Evolutionary conservation across 2,888 invertebrate genomes (phyloP).

Genomic region (Dasysyrphus tricinctus): DNA sequence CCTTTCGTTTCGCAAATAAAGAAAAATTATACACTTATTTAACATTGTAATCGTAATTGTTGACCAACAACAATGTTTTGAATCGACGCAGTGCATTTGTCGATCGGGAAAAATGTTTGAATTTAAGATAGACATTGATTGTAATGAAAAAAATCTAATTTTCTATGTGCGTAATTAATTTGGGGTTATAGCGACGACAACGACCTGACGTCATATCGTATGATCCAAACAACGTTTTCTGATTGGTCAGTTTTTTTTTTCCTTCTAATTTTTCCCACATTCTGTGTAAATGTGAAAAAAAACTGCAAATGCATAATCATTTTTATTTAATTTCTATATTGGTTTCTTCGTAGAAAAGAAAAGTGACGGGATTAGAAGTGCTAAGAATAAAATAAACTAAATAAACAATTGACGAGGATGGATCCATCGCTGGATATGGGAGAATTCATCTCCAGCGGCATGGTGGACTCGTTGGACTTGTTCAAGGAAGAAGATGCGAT

Average conservation of each 20-base stretch:
- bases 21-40: conserved; percentile 36
- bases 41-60: conserved; percentile 57
- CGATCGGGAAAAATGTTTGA: conserved; percentile 58
- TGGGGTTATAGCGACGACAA: conserved; percentile 64
- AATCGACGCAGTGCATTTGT: conserved; percentile 46
- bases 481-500: conserved; percentile 82
- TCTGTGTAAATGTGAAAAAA: conserved; percentile 35
- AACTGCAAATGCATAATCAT: conserved; percentile 41
- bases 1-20: conserved; percentile 33
- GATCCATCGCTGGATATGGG: conserved; percentile 79
- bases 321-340: conserved; percentile 12
- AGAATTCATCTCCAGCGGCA: conserved; percentile 78
- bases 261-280: conserved; percentile 56
- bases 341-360: conserved; percentile 28
- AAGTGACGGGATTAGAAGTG: conserved; percentile 24
- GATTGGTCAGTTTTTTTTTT: conserved; percentile 79
- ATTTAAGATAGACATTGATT: conserved; percentile 62
- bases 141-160: conserved; percentile 64
- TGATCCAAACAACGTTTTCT: conserved; percentile 80
- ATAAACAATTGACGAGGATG: conserved; percentile 48
- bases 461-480: conserved; percentile 80
- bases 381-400: conserved; percentile 14
- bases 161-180: conserved; percentile 74
- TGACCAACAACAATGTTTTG: conserved; percentile 59
- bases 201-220: conserved; percentile 82